Evolutionary conservation across 2,797 vertebrate species (phyloP).

Genomic region (Propithecus deckenii): DNA sequence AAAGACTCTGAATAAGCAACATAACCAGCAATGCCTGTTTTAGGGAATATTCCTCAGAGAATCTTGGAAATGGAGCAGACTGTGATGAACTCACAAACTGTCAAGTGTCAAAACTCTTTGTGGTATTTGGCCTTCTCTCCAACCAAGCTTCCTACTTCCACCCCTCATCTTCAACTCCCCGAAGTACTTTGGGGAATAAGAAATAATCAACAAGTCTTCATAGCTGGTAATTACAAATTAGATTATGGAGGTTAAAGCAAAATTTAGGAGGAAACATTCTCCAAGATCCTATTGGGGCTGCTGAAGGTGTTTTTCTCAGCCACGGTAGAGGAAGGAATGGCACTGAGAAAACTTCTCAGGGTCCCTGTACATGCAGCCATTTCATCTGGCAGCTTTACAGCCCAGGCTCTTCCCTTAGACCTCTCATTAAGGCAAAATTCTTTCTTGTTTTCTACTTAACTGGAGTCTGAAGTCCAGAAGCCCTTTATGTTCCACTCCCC

Average conservation of each 20-base stretch:
- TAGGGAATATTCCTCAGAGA: not conserved
- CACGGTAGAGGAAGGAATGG: not conserved
- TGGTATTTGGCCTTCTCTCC: not conserved
- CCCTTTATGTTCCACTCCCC: not conserved
- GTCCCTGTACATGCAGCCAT: not conserved
- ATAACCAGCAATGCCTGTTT: not conserved
- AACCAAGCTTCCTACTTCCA: not conserved
- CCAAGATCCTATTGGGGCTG: not conserved
- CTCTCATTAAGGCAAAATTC: constrained; percentile 37
- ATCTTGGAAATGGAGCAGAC: not conserved
- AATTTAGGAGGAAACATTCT: not conserved
- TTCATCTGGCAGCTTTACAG: constrained; percentile 23
- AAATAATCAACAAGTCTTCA: constrained; percentile 25
- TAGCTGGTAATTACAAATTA: not conserved
- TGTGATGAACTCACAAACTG: not conserved
- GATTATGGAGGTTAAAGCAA: constrained; percentile 9
- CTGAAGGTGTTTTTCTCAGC: not conserved
- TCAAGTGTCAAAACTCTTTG: constrained; percentile 3
- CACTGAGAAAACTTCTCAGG: not conserved
- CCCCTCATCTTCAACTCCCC: not conserved
- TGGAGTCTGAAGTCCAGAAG: constrained; percentile 47
- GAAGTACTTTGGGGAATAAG: not conserved
- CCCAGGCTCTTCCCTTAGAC: not conserved
- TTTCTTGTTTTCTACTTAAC: constrained; percentile 56
- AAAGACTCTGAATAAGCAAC: not conserved